Evolutionary conservation across 2,888 invertebrate species (phyloP), one percentile per base, ranked within the genome.

Genomic region (Athripsodes cinereus): DNA sequence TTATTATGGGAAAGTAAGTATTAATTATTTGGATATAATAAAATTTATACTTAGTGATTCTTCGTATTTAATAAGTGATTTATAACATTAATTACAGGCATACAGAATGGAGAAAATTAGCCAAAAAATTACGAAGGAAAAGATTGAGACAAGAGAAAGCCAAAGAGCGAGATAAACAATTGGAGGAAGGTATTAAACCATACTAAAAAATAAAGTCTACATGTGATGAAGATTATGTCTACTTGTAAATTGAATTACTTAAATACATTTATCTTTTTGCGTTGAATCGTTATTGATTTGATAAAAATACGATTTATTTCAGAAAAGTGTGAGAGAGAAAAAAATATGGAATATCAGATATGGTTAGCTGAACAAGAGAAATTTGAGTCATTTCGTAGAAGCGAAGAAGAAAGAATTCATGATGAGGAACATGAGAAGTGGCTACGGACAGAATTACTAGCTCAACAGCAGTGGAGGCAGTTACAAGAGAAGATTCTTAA

Each of bases 121-220:
- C 82, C 0, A 92, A 90, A 73, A 88, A 83, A 67, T 75, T 83
- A 66, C 81, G 90, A 72, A 80, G 91, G 60, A 84, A 85, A 70
- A 80, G 80, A 57, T 75, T 85, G 60, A 77, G 92, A 52, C 84
- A 78, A 63, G 68, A 71, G 65, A 66, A 71, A 55, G 91, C 90
- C 1, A 75, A 73, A 64, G 40, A 40, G 13, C 40, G 40, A 40
- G 40, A 40, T 40, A 13, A 3, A 40, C 13, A 40, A 40, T 13
- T 40, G 13, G 40, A 40, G 13, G 13, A 40, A 40, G 40, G 40
- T 40, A 26, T 26, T 26, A n/a, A n/a, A n/a, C n/a, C n/a, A n/a
- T n/a, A n/a, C n/a, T n/a, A n/a, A 31, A 8, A 8, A 31, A 31
- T 31, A 49, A 49, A 8, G 18, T 5, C 46, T 46, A 10, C 13